Conservation (phyloP, 2,797 vertebrate species). For the Tenualosa thibaudeaui region DNA sequence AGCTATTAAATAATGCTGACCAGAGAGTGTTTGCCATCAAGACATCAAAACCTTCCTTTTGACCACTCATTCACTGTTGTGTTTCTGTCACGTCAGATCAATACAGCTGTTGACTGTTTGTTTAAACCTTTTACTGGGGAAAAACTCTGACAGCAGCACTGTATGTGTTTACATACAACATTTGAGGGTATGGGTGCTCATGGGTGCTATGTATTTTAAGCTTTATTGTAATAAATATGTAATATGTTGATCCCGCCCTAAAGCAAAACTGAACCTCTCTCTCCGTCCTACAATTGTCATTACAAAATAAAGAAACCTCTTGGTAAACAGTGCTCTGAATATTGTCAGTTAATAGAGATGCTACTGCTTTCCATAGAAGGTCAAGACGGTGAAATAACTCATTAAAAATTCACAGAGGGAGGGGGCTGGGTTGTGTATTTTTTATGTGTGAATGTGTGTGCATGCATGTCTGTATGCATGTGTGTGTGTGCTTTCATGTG, state of each 20-base stretch:
- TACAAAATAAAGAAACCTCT: not conserved
- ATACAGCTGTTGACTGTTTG: not conserved
- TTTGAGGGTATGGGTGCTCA: not conserved
- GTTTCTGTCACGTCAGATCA: not conserved
- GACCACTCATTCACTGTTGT: not conserved
- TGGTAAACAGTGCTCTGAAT: not conserved
- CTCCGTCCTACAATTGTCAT: not conserved
- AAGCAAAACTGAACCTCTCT: not conserved
- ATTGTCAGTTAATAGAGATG: not conserved
- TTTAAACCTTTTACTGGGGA: not conserved
- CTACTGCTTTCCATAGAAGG: not conserved
- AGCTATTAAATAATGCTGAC: not conserved
- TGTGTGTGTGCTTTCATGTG: slow-evolving; percentile 8
- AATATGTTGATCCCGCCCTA: not conserved
- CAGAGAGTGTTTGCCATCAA: not conserved
- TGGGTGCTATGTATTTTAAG: not conserved
- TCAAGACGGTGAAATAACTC: not conserved
- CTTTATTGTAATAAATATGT: not conserved
- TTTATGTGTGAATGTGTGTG: not conserved
- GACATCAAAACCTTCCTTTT: not conserved
- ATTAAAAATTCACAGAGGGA: not conserved
- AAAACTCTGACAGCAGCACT: not conserved
- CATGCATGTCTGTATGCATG: not conserved
- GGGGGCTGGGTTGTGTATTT: not conserved
- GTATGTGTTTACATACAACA: not conserved